Evolutionary conservation across 2,113 vertebrate genomes (phyloP), one percentile per base, ranked within the genome.

Genomic region (Dolichallabes microphthalmus): DNA sequence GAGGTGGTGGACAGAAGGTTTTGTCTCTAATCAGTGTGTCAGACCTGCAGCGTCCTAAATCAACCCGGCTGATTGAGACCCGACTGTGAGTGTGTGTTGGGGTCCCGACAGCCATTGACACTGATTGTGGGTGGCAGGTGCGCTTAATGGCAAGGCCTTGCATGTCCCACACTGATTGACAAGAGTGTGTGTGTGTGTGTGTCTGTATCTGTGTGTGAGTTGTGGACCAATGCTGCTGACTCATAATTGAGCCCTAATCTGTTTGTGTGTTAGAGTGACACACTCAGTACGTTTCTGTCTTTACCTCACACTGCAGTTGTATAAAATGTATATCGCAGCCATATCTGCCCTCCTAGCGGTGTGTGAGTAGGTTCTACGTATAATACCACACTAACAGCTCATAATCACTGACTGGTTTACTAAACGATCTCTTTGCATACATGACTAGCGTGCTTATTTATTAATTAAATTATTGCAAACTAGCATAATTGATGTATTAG

Each of bases 51-150:
- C 89, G 12, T 75, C 73, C 73, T 53, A 39, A 75, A 92, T 93
- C 90, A 91, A 90, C 86, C 92, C 55, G 83, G 88, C 89, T 87
- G 88, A 89, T 87, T 86, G 88, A 92, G 87, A 80, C 80, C 63
- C 4, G 85, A 52, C 61, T 85, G 52, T 35, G 61, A 20, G 74
- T 63, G 80, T 50, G 53, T 55, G 9, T n/a, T 63, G 58, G 75
- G 81, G 83, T 84, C 89, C 87, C 90, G 91, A 89, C 87, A 86
- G 87, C 86, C 83, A 60, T 87, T 94, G 93, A 94, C 89, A 88
- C 89, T 92, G 92, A 94, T 88, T 78, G 82, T 87, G 89, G 85
- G 92, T 93, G 93, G 92, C 94, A 93, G 93, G 91, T 90, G 89
- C 83, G 81, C 90, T 91, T 92, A 92, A 93, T 89, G 91, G 87